Conservation (phyloP, 2,113 vertebrate species). For the Dicrurus megarhynchus region DNA sequence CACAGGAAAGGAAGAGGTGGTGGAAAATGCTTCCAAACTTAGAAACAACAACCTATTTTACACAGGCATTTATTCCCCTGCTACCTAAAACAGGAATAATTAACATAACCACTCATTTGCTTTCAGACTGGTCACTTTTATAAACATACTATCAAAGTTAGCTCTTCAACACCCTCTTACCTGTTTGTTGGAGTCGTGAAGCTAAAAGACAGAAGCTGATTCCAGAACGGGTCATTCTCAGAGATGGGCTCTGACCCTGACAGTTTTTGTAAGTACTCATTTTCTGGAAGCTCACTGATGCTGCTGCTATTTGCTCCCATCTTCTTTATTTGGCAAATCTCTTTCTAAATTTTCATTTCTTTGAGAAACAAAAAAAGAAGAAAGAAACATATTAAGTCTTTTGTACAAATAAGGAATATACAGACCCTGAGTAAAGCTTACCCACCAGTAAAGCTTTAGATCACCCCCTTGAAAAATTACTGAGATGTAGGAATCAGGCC, state of each 20-base stretch:
- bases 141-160: background rate
- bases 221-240: conserved; percentile 97
- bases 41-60: background rate
- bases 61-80: background rate
- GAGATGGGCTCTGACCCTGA: conserved; percentile 89
- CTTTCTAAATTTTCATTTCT: conserved; percentile 75
- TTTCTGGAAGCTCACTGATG: conserved; percentile 88
- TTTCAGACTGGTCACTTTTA: background rate
- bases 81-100: background rate
- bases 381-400: background rate
- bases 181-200: conserved; percentile 92
- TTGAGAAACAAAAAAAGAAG: background rate
- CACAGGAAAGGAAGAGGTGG: background rate
- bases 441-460: background rate
- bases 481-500: accelerated
- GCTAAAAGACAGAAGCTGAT: conserved; percentile 96
- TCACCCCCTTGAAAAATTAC: background rate
- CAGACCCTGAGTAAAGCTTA: background rate
- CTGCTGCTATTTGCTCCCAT: conserved; percentile 98
- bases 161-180: conserved; percentile 65
- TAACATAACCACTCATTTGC: background rate
- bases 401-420: background rate
- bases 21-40: background rate
- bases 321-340: conserved; percentile 27
- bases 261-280: conserved; percentile 87